phyloP scores from a whole-genome alignment of 1,140 invertebrate genomes.

The Chironomus striatipennis region DNA sequence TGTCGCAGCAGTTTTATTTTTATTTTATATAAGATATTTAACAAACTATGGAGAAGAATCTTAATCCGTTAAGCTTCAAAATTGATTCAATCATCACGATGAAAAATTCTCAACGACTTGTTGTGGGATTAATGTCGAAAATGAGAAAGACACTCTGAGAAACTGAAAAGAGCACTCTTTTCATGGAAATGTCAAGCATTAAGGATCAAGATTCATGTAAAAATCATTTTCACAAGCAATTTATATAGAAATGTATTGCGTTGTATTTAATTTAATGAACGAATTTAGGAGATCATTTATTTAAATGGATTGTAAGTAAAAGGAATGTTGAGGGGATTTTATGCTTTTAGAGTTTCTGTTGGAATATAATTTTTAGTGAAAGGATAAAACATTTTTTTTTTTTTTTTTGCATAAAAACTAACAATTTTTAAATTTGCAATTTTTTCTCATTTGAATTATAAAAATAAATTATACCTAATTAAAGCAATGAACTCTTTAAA shows the following conservation, averaged over 20 bases:
- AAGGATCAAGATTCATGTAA: conserved; percentile 3
- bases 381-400: too few species aligned
- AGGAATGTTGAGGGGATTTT: not conserved
- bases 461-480: too few species aligned
- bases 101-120: not conserved
- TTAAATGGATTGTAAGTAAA: not conserved
- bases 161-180: too few species aligned
- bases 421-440: too few species aligned
- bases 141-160: not conserved
- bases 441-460: too few species aligned
- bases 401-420: too few species aligned
- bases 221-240: not conserved
- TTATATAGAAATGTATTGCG: not conserved
- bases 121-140: not conserved
- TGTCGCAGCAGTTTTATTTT: too few species aligned
- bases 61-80: conserved; percentile 18
- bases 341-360: too few species aligned
- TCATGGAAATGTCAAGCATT: not conserved
- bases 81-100: conserved; percentile 18
- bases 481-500: too few species aligned
- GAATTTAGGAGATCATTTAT: not conserved
- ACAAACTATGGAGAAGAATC: not conserved
- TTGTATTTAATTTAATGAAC: conserved; percentile 4
- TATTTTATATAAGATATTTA: not conserved
- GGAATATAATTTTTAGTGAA: too few species aligned